Evolutionary conservation across 1,140 invertebrate genomes (phyloP), one percentile per base, ranked within the genome.

Genomic region (Ericerus pela): DNA sequence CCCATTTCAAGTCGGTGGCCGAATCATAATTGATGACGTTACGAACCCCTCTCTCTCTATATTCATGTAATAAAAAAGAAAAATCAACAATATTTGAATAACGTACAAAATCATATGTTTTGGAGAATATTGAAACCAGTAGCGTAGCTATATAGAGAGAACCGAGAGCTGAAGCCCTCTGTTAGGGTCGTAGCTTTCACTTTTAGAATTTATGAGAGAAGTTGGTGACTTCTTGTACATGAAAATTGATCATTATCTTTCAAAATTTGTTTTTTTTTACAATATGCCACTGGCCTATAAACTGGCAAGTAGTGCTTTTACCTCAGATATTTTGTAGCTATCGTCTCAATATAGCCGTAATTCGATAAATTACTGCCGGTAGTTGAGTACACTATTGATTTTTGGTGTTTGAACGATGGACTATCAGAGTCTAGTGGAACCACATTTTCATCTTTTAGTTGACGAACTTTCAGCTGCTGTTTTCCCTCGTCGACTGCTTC

Each of bases 371-470:
- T 69, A 14, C 75, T 74, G 0, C 81, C 76, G 26, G 71, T 70
- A 0, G 68, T 64, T 18, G 73, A 73, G 0, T 79, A 82, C 51
- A 74, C 76, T 1, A 82, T 70, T 0, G 81, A 79, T 28, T 75
- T 72, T 63, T 84, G 83, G 54, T 85, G 83, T 29, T 78, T 73
- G 31, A 73, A 77, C 16, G 80, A 77, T 1, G 83, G 80, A 4
- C 77, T 79, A 36, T 79, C 71, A 12, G 30, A 36, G 14, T 53
- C 33, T 31, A 56, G 56, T 28, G 58, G 37, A 18, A 36, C 14
- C 5, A 56, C 55, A 16, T 52, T 56, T 38, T 47, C 70, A 62
- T 85, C 81, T 1, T 77, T 70, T 27, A 69, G 65, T 30, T 72
- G 67, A 10, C 76, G 69, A 12, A 73, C 66, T 1, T 68, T 63